Evolutionary conservation across 2,888 invertebrate genomes (phyloP).

Genomic region (Drosophila hawaiiensis): DNA sequence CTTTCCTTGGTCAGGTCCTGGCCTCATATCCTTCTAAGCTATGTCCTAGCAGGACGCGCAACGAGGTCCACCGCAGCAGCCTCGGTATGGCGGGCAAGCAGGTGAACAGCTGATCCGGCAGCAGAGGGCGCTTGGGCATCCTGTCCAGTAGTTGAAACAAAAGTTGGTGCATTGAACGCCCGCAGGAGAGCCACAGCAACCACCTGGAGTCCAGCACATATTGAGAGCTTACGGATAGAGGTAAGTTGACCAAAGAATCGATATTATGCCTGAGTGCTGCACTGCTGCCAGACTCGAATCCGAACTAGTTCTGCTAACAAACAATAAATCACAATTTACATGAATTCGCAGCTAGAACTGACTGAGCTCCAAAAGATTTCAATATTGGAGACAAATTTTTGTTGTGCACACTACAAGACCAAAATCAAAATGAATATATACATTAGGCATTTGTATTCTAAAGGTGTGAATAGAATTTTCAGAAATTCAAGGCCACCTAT

Average conservation of each 20-base stretch:
- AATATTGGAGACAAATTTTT: conserved; percentile 20
- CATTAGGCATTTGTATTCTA: accelerated
- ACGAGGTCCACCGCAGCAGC: conserved; percentile 58
- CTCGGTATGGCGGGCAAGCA: conserved; percentile 50
- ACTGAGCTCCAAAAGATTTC: conserved; percentile 29
- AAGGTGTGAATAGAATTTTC: background rate
- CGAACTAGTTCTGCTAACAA: conserved; percentile 5
- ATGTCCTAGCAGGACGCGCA: conserved; percentile 51
- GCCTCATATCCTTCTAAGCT: conserved; percentile 45
- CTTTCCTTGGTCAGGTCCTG: background rate
- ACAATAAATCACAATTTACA: no score
- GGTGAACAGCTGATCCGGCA: conserved; percentile 47
- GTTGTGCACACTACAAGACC: conserved; percentile 49
- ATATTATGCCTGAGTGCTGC: background rate
- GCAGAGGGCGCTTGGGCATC: conserved; percentile 32
- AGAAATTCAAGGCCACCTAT: conserved; percentile 9
- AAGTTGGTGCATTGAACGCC: conserved; percentile 68
- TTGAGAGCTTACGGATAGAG: conserved; percentile 38
- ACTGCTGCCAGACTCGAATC: background rate
- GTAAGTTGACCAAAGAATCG: background rate
- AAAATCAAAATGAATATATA: conserved; percentile 37
- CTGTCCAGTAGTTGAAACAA: conserved; percentile 71
- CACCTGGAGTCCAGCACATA: conserved; percentile 74
- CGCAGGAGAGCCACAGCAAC: conserved; percentile 57
- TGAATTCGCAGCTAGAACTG: conserved; percentile 7